These are phyloP conservation scores for Todiramphus chloris DNA, from an alignment of 2,113 vertebrate species.

Conservation along the genomic window DNA sequence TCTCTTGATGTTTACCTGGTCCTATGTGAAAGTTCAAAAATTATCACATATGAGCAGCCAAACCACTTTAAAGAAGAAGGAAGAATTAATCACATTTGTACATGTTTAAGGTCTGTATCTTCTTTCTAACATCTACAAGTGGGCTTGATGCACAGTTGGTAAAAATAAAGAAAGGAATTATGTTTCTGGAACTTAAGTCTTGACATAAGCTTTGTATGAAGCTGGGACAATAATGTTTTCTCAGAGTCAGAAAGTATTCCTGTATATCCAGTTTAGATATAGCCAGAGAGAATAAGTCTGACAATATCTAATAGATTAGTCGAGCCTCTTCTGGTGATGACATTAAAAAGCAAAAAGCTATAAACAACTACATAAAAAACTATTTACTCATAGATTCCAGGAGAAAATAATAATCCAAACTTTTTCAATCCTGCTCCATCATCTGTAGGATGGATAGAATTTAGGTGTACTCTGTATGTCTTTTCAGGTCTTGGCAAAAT, in stretches of 20 bases:
- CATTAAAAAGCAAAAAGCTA: not conserved
- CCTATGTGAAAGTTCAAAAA: not conserved
- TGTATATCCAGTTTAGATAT: not conserved
- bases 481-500: not conserved
- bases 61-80: not conserved
- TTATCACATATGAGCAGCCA: not conserved
- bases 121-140: not conserved
- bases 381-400: not conserved
- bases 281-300: not conserved
- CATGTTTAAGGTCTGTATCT: not conserved
- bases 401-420: not conserved
- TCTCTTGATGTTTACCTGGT: constrained; percentile 28
- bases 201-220: not conserved
- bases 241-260: not conserved
- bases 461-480: not conserved
- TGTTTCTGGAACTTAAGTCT: not conserved
- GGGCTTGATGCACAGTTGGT: not conserved
- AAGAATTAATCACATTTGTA: not conserved
- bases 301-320: not conserved
- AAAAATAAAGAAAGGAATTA: not conserved
- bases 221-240: not conserved
- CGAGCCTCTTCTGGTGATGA: not conserved
- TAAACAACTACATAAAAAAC: not conserved
- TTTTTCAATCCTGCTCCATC: not conserved
- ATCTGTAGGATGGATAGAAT: not conserved